A percentile compares a stretch with the other conserved stretches of the same genome.
These are phyloP conservation scores for Anabacerthia variegaticeps DNA, from an alignment of 2,797 vertebrate species.

Conservation along the genomic window DNA sequence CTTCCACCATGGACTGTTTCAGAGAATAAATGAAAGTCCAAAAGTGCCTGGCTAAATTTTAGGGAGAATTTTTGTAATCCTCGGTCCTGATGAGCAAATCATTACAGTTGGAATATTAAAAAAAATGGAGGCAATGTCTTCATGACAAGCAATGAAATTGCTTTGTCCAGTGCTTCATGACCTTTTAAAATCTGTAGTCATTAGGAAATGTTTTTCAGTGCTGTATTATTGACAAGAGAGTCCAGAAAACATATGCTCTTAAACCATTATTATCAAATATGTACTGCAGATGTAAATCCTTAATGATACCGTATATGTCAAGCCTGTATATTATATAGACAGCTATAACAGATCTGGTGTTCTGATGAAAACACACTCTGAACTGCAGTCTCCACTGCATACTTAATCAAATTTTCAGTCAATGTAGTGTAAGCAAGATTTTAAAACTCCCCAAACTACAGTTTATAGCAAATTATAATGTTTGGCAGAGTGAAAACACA, in stretches of 20 bases:
- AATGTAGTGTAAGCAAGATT: neutral
- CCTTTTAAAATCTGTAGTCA: neutral
- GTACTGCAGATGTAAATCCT: neutral
- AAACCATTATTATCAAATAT: neutral
- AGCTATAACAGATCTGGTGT: conserved; percentile 18
- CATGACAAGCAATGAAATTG: neutral
- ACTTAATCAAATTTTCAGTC: neutral
- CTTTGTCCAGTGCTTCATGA: neutral
- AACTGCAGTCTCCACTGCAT: neutral
- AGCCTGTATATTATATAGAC: neutral
- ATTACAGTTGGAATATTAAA: neutral
- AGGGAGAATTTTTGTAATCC: neutral
- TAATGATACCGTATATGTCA: neutral
- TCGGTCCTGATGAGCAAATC: neutral
- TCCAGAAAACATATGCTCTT: neutral
- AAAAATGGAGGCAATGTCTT: neutral
- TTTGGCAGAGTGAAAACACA: conserved; percentile 41
- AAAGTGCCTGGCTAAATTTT: neutral
- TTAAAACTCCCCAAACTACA: neutral
- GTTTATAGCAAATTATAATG: conserved; percentile 13
- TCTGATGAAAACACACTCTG: neutral
- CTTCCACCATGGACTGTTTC: neutral
- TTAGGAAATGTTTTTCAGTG: neutral
- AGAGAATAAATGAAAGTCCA: neutral
- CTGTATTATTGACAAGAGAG: conserved; percentile 5